Percentiles rank a stretch among this genome's conserved stretches.
phyloP scores from a whole-genome alignment of 2,888 invertebrate species.

The Diadegma fenestrale region DNA sequence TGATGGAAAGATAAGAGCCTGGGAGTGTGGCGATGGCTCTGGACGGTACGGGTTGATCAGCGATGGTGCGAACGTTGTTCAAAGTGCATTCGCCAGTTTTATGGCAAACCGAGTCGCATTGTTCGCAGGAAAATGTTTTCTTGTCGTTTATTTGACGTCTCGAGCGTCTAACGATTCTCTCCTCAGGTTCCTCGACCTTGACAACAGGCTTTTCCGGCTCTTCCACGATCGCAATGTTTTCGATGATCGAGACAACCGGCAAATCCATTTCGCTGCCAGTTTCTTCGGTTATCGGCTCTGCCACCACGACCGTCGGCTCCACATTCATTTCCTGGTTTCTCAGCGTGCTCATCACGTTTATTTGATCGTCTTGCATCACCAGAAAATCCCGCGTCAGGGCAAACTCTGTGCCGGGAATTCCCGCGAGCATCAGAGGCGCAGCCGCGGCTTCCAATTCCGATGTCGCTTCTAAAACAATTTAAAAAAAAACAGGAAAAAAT shows the following conservation, averaged over 20 bases:
- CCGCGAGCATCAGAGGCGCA: constrained; percentile 81
- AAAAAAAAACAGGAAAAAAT: not conserved
- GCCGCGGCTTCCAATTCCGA: constrained; percentile 79
- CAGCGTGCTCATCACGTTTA: constrained; percentile 80
- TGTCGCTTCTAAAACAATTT: constrained; percentile 75
- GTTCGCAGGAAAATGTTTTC: constrained; percentile 82
- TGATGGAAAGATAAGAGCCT: constrained; percentile 87
- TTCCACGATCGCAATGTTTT: constrained; percentile 28
- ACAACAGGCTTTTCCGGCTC: constrained; percentile 50
- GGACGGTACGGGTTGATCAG: constrained; percentile 90
- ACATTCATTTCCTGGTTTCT: constrained; percentile 77
- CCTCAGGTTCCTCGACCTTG: constrained; percentile 69
- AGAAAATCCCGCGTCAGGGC: constrained; percentile 81
- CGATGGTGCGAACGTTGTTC: constrained; percentile 85
- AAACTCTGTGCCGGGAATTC: constrained; percentile 81
- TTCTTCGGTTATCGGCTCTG: constrained; percentile 59
- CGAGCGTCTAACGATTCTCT: constrained; percentile 76
- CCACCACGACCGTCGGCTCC: constrained; percentile 62
- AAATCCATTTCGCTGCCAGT: constrained; percentile 42
- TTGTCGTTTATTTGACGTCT: constrained; percentile 79
- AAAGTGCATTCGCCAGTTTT: constrained; percentile 80
- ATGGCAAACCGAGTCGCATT: constrained; percentile 82
- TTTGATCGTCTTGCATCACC: constrained; percentile 83
- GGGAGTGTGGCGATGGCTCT: constrained; percentile 93
- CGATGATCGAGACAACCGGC: constrained; percentile 48